Base-by-base conservation (phyloP, 2,113 vertebrate species). In the Andinoacara biseriatus region DNA sequence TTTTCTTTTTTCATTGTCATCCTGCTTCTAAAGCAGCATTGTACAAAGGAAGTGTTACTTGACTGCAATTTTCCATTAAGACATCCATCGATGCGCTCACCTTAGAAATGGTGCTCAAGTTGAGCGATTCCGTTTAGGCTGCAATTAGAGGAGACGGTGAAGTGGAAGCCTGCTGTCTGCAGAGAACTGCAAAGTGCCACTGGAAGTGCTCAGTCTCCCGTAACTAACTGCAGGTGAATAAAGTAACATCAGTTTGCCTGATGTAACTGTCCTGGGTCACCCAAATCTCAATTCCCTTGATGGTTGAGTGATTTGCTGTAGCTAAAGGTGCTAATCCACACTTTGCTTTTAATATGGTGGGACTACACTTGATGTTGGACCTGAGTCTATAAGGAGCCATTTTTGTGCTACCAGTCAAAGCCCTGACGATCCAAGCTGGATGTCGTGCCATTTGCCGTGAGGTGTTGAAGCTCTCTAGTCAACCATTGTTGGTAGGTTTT, bases 171-270 rank as follows among this genome's bases (percentile, higher is more conserved):
- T 52, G 84, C 61, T 78, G 72, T 84, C 79, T 88, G 82, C 82
- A 82, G 59, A 90, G 69, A 65, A 65, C 84, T 83, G 78, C 80
- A 74, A 85, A 92, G 86, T 87, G 85, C 83, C 67, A 77, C 81
- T 87, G 75, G 17, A 91, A 92, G 84, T 87, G 80, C 79, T 90
- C 79, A 35, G 76, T 83, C 90, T 88, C 40, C 75, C 17, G 61
- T 81, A 90, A 90, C 87, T 86, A 91, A 91, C 90, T 90, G 82
- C 80, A 82, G 86, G 85, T 87, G 85, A 90, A 89, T 82, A 84
- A 91, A 87, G 57, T 82, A 81, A 85, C 35, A 4, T n/a, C 67
- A 26, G 60, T 78, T 69, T 83, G 31, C 52, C 75, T 90, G 65
- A 84, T 87, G 58, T 57, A 83, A 78, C 76, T 67, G 22, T 81